Evolutionary conservation across 2,797 vertebrate genomes (phyloP), one percentile per base, ranked within the genome.

Genomic region (Melanotaenia boesemani): DNA sequence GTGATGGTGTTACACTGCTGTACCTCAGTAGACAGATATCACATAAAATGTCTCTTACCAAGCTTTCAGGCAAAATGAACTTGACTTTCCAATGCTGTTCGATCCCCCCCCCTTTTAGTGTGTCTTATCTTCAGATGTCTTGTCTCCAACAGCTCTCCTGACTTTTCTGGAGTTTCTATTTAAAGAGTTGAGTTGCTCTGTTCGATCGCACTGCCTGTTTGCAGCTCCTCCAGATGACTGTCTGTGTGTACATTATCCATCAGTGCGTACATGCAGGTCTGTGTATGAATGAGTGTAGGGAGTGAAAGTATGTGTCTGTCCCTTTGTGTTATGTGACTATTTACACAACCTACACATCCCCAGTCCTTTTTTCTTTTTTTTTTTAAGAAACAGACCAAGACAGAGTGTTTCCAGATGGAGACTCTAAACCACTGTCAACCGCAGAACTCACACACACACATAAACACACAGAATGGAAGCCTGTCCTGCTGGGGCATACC

Each of bases 391-490:
- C 34, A 66, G 72, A 85, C 76, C 77, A 56, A 62, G 72, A 74
- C 79, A 68, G 82, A 92, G 83, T 73, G 85, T 77, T 92, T 92
- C 87, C 92, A 93, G 89, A 92, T 90, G 90, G 86, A 89, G 87
- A 77, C 84, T 72, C 82, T 85, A 78, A 83, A 86, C 79, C 81
- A 62, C 72, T 72, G 78, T 81, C 65, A 69, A 83, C 82, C 84
- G 60, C 77, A 44, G 66, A 48, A n/a, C 30, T 59, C 72, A 67
- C 65, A 63, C 61, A 68, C 55, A 74, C 68, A 67, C 64, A 82
- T 22, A 72, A 54, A 81, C 61, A 67, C 68, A 72, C 50, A 66
- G 6, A 74, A 52, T 39, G 54, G 61, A 67, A 76, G 65, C 48
- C 56, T 74, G 83, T 77, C 78, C 76, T 86, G 77, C 76, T 52